phyloP scores from a whole-genome alignment of 1,140 invertebrate genomes.

The Drosophila repletoides region DNA sequence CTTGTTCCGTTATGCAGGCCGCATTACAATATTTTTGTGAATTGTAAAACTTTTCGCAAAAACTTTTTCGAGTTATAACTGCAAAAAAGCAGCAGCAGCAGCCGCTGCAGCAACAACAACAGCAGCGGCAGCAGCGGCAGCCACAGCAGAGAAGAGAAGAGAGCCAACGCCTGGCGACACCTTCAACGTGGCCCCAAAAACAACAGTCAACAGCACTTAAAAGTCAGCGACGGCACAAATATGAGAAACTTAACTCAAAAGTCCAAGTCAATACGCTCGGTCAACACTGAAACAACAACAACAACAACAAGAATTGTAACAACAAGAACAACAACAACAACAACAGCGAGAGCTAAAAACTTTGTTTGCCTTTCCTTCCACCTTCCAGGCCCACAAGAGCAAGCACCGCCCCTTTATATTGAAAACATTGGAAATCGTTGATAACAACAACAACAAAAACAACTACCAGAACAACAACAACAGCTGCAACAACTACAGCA shows the following conservation, averaged over 20 bases:
- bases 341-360: conserved; percentile 13
- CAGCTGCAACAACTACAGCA: conserved; percentile 3
- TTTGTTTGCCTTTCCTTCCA: conserved; percentile 12
- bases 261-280: conserved; percentile 79
- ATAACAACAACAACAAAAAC: conserved; percentile 41
- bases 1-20: conserved; percentile 33
- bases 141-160: conserved; percentile 44
- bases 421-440: conserved; percentile 78
- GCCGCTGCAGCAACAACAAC: conserved; percentile 18
- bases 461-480: conserved; percentile 27
- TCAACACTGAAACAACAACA: conserved; percentile 57
- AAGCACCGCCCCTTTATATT: conserved; percentile 78
- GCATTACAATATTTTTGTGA: conserved; percentile 76
- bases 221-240: conserved; percentile 70
- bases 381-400: conserved; percentile 49
- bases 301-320: conserved; percentile 22
- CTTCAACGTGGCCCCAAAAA: conserved; percentile 74
- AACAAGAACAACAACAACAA: conserved; percentile 30
- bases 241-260: conserved; percentile 81
- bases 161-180: conserved; percentile 70
- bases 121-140: conserved; percentile 15
- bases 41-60: conserved; percentile 63
- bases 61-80: conserved; percentile 48
- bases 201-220: conserved; percentile 80
- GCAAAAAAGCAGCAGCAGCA: conserved; percentile 20